Evolutionary conservation across 1,140 invertebrate genomes (phyloP).

Genomic region (Aphelenchoides besseyi): DNA sequence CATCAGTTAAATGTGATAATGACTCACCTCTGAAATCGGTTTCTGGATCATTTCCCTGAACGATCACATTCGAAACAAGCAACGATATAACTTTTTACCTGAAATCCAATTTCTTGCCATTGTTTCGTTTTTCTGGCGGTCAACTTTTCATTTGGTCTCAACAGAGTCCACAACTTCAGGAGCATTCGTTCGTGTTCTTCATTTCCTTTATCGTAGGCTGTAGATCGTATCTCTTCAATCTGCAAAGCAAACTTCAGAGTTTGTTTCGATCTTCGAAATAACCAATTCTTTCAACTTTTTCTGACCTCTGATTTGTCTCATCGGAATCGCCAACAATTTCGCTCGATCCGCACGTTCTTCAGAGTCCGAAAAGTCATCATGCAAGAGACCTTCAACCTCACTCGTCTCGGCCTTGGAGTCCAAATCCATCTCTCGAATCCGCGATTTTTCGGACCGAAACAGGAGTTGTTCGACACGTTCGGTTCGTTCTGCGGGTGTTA

Average conservation of each 20-base stretch:
- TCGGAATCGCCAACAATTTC: slow-evolving; percentile 35
- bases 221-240: slow-evolving; percentile 74
- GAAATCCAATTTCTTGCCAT: slow-evolving; percentile 91
- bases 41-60: slow-evolving; percentile 82
- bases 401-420: slow-evolving; percentile 33
- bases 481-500: background rate
- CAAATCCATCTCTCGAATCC: slow-evolving; percentile 27
- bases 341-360: slow-evolving; percentile 40
- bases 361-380: slow-evolving; percentile 35
- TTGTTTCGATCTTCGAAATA: too few species aligned
- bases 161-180: slow-evolving; percentile 73
- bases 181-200: slow-evolving; percentile 76
- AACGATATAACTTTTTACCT: too few species aligned
- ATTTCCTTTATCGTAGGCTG: slow-evolving; percentile 74
- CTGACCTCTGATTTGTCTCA: slow-evolving; percentile 81
- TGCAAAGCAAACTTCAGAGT: slow-evolving; percentile 23
- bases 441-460: background rate
- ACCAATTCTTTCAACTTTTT: slow-evolving; percentile 69
- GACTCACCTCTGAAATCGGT: slow-evolving; percentile 96
- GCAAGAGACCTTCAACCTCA: slow-evolving; percentile 38
- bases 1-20: too few species aligned
- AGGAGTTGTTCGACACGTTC: background rate
- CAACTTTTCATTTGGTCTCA: slow-evolving; percentile 74
- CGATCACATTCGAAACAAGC: background rate
- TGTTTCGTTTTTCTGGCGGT: slow-evolving; percentile 77